phyloP scores from a whole-genome alignment of 2,113 vertebrate species.

The Microtus ochrogaster region DNA sequence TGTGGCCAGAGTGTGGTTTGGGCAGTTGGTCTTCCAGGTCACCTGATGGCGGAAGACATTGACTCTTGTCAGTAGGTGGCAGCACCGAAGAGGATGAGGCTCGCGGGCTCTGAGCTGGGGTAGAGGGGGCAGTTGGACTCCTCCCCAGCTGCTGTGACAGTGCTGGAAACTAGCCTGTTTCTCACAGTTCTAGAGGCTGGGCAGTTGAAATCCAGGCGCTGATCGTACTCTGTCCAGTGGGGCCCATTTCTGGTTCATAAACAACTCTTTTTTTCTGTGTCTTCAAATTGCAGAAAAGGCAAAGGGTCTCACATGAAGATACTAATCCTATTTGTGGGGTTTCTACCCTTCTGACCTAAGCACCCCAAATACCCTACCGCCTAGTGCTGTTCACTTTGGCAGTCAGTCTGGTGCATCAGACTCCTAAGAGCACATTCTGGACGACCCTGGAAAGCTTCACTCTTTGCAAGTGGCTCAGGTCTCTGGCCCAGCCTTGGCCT shows the following conservation, averaged over 20 bases:
- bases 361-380: neutral
- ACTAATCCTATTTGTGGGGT: neutral
- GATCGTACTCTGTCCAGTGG: neutral
- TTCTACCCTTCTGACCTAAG: neutral
- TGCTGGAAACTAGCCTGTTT: neutral
- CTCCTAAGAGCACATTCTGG: neutral
- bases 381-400: neutral
- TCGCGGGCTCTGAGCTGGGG: rapidly evolving
- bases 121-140: neutral
- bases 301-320: neutral
- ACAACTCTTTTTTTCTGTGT: neutral
- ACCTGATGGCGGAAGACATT: neutral
- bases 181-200: neutral
- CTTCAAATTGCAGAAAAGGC: neutral
- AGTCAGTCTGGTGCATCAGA: neutral
- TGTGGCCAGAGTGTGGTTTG: neutral
- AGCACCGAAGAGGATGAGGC: neutral
- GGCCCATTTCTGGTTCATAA: neutral
- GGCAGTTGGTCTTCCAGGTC: neutral
- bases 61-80: neutral
- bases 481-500: neutral
- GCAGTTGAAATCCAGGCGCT: neutral
- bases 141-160: neutral
- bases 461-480: neutral
- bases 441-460: neutral